These are phyloP conservation scores for Lophotis ruficrista DNA, from an alignment of 2,113 vertebrate species.

Conservation along the genomic window DNA sequence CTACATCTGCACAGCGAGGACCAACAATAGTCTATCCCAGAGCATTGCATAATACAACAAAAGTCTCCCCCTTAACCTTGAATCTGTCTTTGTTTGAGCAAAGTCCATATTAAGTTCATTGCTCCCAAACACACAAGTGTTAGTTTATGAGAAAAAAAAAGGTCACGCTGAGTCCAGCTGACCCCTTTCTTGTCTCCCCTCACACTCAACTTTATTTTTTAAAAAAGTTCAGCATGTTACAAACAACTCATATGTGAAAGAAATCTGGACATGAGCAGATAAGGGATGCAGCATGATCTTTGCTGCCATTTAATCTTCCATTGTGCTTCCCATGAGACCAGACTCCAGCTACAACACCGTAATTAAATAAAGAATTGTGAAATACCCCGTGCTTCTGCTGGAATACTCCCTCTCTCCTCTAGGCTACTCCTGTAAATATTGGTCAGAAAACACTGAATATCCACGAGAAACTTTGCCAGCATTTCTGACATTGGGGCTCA, in stretches of 20 bases:
- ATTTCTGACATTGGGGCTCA: background rate
- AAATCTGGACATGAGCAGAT: conserved; percentile 5
- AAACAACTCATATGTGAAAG: background rate
- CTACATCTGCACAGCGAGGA: conserved; percentile 50
- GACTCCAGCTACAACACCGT: background rate
- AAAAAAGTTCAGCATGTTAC: background rate
- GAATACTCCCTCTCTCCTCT: background rate
- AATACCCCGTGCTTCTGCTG: background rate
- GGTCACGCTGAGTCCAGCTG: conserved; percentile 20
- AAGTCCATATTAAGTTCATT: conserved; percentile 22
- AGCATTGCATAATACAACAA: conserved; percentile 32
- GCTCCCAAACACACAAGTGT: conserved; percentile 27
- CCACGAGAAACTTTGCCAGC: background rate
- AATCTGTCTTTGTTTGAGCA: conserved; percentile 11
- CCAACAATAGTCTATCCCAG: conserved; percentile 42
- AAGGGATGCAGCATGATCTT: background rate
- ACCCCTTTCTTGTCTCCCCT: background rate
- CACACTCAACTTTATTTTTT: background rate
- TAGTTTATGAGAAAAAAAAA: background rate
- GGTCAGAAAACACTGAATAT: background rate
- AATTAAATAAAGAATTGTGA: conserved; percentile 49
- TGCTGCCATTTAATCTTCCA: conserved; percentile 25
- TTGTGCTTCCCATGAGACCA: conserved; percentile 2
- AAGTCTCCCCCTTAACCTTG: conserved; percentile 33
- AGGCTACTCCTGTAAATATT: background rate